These are phyloP conservation scores for Xerus rutilus DNA, from an alignment of 2,797 vertebrate genomes.

Conservation along the genomic window DNA sequence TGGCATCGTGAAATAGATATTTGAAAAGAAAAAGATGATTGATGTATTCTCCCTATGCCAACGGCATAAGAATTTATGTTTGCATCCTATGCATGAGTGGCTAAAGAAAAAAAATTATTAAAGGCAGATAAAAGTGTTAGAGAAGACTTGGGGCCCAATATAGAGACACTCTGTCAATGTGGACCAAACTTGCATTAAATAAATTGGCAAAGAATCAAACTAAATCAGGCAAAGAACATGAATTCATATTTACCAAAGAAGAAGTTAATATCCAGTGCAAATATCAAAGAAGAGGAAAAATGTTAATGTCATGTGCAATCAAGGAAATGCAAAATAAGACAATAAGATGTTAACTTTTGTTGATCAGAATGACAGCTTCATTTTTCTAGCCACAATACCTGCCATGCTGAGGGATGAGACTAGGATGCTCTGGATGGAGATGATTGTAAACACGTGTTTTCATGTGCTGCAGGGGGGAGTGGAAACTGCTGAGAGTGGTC, in stretches of 20 bases:
- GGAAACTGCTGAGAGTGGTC: background rate
- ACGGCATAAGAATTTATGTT: background rate
- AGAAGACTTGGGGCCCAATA: background rate
- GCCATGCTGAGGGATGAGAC: too few species aligned
- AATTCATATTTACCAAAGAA: constrained; percentile 22
- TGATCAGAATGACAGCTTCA: background rate
- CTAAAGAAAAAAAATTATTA: background rate
- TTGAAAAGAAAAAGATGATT: background rate
- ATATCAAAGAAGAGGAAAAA: background rate
- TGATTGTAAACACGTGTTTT: too few species aligned
- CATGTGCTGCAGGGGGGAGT: too few species aligned
- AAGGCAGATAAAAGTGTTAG: background rate
- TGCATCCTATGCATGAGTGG: background rate
- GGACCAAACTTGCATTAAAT: background rate
- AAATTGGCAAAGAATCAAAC: background rate
- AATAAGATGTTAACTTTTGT: background rate
- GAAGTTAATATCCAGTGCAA: background rate
- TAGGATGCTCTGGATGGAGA: too few species aligned
- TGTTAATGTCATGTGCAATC: background rate
- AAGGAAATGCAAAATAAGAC: background rate
- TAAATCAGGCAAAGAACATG: background rate
- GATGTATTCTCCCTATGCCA: background rate
- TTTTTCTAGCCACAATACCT: background rate
- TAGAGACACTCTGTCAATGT: background rate
- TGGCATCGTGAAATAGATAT: background rate